Evolutionary conservation across 2,888 invertebrate genomes (phyloP), one percentile per base, ranked within the genome.

Genomic region (Nemoura dubitans): DNA sequence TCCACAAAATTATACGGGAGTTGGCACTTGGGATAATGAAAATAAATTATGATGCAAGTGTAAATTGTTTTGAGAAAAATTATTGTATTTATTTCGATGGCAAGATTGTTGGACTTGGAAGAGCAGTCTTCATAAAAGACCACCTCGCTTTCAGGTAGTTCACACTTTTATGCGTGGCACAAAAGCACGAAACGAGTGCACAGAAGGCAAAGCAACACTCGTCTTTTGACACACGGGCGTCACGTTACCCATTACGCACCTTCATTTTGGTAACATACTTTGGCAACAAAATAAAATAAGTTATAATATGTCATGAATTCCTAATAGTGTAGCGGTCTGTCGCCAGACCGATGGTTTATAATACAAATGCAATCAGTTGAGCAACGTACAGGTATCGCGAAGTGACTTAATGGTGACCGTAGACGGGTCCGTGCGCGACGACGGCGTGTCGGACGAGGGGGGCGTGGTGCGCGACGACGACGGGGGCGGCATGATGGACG

Each of bases 391-490:
- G 42, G 25, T 42, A 42, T 7, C 3, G 29, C 5, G 0, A 10
- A 42, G 30, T 26, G 25, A 83, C 83, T 78, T 78, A 78, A 78
- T 78, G 78, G n/a, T 81, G 81, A 5, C 28, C 81, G 78, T 78
- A 78, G 43, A 83, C 83, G 83, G 83, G 83, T 83, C 42, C 83
- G 36, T 83, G 83, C 76, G 83, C 28, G 42, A 80, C 81, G 76
- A 86, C 81, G 81, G 82, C 43, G 42, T 80, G 86, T 36, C 80
- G 86, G 81, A 78, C 81, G n/a, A 82, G 7, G 43, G 82, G 80
- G 10, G 86, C 76, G 77, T 86, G 86, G 76, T 83, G 86, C 25
- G 43, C 86, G 30, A 78, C 76, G 84, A 76, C 30, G 27, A 77
- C 83, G 27, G 83, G 83, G 77, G 86, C 76, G 21, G 42, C 83